phyloP scores from a whole-genome alignment of 2,888 invertebrate species.

The Tubiluchus corallicola region DNA sequence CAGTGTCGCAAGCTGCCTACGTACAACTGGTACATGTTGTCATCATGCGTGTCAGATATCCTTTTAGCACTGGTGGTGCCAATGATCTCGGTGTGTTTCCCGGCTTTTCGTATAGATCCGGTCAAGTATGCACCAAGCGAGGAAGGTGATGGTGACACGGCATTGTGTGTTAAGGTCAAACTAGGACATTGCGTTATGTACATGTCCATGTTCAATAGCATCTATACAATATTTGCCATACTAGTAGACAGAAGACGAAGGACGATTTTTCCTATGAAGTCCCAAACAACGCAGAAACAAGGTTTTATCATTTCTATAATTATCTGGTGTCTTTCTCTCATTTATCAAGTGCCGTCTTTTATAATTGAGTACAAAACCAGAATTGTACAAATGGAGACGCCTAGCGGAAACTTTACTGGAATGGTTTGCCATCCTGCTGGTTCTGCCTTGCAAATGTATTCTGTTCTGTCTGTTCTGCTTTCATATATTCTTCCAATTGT shows the following conservation, averaged over 20 bases:
- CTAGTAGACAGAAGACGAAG: not conserved
- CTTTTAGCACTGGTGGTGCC: not conserved
- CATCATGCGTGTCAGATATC: not conserved
- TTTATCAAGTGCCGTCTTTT: not conserved
- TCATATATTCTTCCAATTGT: not conserved
- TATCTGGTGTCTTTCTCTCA: not conserved
- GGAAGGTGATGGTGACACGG: constrained; percentile 1
- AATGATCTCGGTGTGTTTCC: not conserved
- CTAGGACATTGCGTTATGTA: not conserved
- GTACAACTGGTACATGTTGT: not conserved
- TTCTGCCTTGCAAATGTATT: not conserved
- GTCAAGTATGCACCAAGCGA: not conserved
- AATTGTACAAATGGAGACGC: not conserved
- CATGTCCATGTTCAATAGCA: not conserved
- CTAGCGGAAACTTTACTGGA: not conserved
- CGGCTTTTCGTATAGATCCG: not conserved
- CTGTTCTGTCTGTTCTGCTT: not conserved
- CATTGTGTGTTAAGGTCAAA: not conserved
- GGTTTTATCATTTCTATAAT: not conserved
- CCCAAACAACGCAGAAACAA: not conserved
- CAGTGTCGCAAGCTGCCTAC: not conserved
- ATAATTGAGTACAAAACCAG: not conserved
- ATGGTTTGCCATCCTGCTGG: not conserved
- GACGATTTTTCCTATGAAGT: not conserved
- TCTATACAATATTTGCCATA: not conserved